Evolutionary conservation across 2,888 invertebrate genomes (phyloP), one percentile per base, ranked within the genome.

Genomic region (Caenorhabditis angaria): DNA sequence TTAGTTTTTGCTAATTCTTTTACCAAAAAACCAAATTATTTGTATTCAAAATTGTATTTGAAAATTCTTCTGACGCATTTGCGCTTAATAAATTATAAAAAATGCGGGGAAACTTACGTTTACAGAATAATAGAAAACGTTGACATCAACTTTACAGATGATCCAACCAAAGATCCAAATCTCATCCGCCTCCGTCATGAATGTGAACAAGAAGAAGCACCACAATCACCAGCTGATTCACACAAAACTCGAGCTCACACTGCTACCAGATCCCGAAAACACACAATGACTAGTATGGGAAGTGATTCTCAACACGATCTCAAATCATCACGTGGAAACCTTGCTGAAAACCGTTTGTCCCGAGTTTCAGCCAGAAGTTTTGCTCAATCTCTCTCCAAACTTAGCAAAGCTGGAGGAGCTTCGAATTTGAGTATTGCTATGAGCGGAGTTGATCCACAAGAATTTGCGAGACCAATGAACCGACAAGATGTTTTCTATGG

Each of bases 401-500:
- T 86, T 20, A 82, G 81, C 64, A 79, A 69, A 56, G 76, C 79
- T 29, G 77, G 77, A 50, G 81, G 78, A 18, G 79, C 82, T 2
- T 85, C 85, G 35, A 80, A 77, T 29, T 65, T 83, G 18, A 82
- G 82, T 61, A 77, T 86, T 32, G 86, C 86, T 2, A 70, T 86
- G 66, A 83, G 83, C 59, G 82, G 85, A 41, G 80, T 84, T 27
- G 86, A 86, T 61, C 83, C 86, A 14, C 77, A 82, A 27, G 86
- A 86, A 59, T 85, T 86, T 67, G 28, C 71, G 2, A 73, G 83
- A 5, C 86, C 86, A 14, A 54, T 86, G 61, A 85, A 82, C 60
- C 73, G 86, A 62, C 95, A 95, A 88, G 97, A 97, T 89, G 96
- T 97, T 86, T 97, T 97, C 90, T 97, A 97, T 89, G 94, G 95